phyloP scores from a whole-genome alignment of 2,113 vertebrate genomes.

The Tinamus guttatus region DNA sequence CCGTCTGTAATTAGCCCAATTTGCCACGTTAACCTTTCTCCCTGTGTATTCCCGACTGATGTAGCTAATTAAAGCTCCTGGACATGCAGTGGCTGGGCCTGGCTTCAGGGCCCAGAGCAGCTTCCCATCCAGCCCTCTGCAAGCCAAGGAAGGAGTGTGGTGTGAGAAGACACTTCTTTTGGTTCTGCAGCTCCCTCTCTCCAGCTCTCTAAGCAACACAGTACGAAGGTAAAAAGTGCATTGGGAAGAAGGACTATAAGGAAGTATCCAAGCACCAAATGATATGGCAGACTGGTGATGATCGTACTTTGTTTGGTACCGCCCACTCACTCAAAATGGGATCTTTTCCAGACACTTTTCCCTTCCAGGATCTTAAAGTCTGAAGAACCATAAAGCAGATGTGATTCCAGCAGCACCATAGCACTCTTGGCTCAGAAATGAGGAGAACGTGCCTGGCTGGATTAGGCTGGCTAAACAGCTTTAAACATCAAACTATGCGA shows the following conservation, averaged over 20 bases:
- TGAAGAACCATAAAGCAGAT: neutral
- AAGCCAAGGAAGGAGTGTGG: neutral
- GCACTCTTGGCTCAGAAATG: neutral
- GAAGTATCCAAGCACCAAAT: neutral
- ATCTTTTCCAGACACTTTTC: neutral
- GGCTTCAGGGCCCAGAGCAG: neutral
- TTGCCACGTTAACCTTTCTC: conserved; percentile 49
- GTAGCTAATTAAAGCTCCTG: conserved; percentile 29
- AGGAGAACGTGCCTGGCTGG: conserved; percentile 11
- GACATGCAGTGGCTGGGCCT: neutral
- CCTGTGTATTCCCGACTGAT: neutral
- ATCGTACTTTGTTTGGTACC: neutral
- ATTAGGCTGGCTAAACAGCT: conserved; percentile 54
- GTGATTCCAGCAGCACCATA: neutral
- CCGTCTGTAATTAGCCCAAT: conserved; percentile 57
- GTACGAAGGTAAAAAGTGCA: neutral
- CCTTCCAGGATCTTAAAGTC: neutral
- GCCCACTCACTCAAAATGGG: neutral
- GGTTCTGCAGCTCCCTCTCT: neutral
- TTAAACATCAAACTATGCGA: conserved; percentile 48
- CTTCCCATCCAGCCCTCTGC: neutral
- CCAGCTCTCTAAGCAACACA: neutral
- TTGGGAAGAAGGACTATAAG: neutral
- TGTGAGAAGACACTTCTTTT: neutral
- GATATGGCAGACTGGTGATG: neutral